phyloP scores from a whole-genome alignment of 2,888 invertebrate species.

The Reticulitermes lucifugus region DNA sequence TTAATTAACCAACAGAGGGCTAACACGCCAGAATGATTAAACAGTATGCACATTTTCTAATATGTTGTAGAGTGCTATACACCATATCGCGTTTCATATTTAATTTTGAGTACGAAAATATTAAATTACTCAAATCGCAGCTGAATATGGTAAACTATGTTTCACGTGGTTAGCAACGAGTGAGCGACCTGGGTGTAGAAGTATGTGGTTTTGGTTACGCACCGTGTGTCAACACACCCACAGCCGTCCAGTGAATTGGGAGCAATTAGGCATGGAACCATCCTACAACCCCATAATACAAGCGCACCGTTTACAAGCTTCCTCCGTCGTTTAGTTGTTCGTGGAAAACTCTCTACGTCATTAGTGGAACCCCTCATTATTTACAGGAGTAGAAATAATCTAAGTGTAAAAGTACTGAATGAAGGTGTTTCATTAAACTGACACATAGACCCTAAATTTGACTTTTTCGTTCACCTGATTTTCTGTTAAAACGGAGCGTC shows the following conservation, averaged over 20 bases:
- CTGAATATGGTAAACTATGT: not conserved
- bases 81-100: not conserved
- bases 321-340: not conserved
- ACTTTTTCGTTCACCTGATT: too few relatives aligned
- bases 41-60: not conserved
- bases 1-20: too few relatives aligned
- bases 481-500: too few relatives aligned
- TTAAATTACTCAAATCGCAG: not conserved
- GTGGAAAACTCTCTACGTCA: not conserved
- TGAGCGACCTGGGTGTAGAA: not conserved
- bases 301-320: not conserved
- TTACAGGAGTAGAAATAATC: not conserved
- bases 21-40: too few relatives aligned
- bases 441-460: too few relatives aligned
- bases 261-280: constrained; percentile 1
- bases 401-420: too few relatives aligned
- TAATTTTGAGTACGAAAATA: not conserved
- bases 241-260: not conserved
- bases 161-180: not conserved
- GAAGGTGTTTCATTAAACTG: too few relatives aligned
- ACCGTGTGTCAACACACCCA: not conserved
- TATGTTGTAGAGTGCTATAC: not conserved
- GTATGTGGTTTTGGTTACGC: not conserved
- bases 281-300: not conserved
- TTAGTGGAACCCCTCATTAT: not conserved